Conservation (phyloP, 2,113 vertebrate genomes). For the Apaloderma vittatum region DNA sequence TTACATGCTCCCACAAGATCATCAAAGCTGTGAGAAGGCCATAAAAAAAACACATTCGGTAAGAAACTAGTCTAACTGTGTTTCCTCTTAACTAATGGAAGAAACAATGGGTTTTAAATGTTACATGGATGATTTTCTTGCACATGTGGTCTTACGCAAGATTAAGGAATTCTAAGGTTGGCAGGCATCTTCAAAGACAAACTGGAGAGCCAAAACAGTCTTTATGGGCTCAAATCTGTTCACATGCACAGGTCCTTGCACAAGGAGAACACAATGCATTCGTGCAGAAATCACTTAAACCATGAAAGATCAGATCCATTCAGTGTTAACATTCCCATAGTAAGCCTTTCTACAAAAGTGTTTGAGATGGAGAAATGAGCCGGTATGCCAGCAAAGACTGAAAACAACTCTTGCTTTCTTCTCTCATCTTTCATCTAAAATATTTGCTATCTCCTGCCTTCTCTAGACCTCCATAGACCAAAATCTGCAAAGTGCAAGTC, state of each 20-base stretch:
- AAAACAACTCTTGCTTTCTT: constrained; percentile 9
- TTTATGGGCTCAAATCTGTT: not conserved
- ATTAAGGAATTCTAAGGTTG: constrained; percentile 23
- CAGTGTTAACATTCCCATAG: not conserved
- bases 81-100: constrained; percentile 58
- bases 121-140: constrained; percentile 18
- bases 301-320: not conserved
- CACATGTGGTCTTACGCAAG: constrained; percentile 59
- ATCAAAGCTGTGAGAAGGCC: constrained; percentile 40
- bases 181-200: constrained; percentile 34
- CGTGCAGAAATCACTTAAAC: not conserved
- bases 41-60: constrained; percentile 33
- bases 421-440: not conserved
- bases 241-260: not conserved
- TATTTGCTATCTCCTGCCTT: not conserved
- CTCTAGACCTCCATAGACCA: not conserved
- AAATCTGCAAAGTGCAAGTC: not conserved
- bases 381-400: not conserved
- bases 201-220: not conserved
- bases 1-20: constrained; percentile 33
- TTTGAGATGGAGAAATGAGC: not conserved
- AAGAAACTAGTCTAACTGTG: constrained; percentile 32
- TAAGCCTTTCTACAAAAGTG: not conserved
- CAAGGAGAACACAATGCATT: not conserved
- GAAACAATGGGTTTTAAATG: constrained; percentile 60